Conservation (phyloP, 1,140 invertebrate species). For the Aphaenogaster floridana region DNA sequence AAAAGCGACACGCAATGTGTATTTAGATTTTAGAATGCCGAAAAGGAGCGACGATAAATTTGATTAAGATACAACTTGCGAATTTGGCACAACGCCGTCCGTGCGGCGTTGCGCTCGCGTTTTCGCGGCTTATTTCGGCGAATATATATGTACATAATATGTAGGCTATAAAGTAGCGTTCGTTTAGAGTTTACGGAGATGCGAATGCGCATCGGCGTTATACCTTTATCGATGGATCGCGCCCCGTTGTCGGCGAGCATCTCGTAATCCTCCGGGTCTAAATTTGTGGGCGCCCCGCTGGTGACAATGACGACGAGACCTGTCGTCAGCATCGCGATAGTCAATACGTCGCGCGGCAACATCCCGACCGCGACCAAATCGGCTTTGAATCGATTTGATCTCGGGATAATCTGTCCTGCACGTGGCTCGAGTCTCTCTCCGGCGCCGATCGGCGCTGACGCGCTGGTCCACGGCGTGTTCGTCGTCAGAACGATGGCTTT, state of each 20-base stretch:
- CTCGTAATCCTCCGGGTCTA: slow-evolving; percentile 83
- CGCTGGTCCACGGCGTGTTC: background rate
- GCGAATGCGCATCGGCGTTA: slow-evolving; percentile 52
- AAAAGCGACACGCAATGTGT: background rate
- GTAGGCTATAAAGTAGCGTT: background rate
- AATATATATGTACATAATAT: background rate
- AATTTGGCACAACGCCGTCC: background rate
- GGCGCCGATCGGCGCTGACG: background rate
- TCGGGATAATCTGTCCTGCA: background rate
- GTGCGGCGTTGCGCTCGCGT: background rate
- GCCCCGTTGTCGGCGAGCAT: slow-evolving; percentile 76
- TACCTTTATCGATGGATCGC: slow-evolving; percentile 76
- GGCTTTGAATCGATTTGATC: background rate
- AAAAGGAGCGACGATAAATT: background rate
- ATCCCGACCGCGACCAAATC: slow-evolving; percentile 32
- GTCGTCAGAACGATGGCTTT: background rate
- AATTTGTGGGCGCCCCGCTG: slow-evolving; percentile 78
- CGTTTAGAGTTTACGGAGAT: slow-evolving; percentile 1
- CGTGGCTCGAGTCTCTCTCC: background rate
- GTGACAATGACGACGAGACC: slow-evolving; percentile 70
- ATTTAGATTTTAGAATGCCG: background rate
- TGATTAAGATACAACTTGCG: background rate
- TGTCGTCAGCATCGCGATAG: slow-evolving; percentile 76
- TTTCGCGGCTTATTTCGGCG: background rate
- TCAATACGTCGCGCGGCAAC: slow-evolving; percentile 77